Evolutionary conservation across 2,113 vertebrate species (phyloP), one percentile per base, ranked within the genome.

Genomic region (Hepsetus odoe): DNA sequence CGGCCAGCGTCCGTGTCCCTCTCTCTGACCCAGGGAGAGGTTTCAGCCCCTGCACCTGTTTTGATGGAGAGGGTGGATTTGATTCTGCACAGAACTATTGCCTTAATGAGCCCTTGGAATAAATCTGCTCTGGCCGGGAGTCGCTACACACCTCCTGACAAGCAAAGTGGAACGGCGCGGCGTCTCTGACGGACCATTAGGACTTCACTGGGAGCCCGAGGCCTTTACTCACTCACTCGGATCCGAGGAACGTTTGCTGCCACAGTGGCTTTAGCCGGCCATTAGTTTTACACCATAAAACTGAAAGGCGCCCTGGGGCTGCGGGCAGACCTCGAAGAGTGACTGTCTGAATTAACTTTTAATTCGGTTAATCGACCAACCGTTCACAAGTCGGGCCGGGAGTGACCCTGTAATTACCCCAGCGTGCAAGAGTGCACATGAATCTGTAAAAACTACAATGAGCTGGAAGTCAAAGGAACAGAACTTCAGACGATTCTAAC

Each of bases 221-320:
- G 46, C 46, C 20, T 11, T 49, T 49, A 20, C 46, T 49, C 46
- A 20, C 16, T 55, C 51, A 55, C 20, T n/a, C 51, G 5, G 51
- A n/a, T 5, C 51, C 1, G 7, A 55, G 20, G 20, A 6, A 9
- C 4, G 51, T 65, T 65, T 22, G 20, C 30, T 9, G 2, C 28
- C 20, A 26, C 20, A 38, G 16, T 42, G 58, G 5, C 59, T 74
- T 44, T 11, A 56, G 32, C 26, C 59, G 59, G 79, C 92, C 89
- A 91, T 96, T 95, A 93, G 93, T 81, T 90, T 95, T 88, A 85
- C 92, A 84, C 88, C 93, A 94, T 95, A 93, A 95, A 94, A 80
- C 84, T 81, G n/a, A 86, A 83, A 85, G 90, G 87, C 82, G 85
- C 87, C 87, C 83, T 56, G 64, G 46, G n/a, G 53, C 2, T 2